These are phyloP conservation scores for Tachysurus fulvidraco DNA, from an alignment of 2,113 vertebrate species.

Conservation along the genomic window DNA sequence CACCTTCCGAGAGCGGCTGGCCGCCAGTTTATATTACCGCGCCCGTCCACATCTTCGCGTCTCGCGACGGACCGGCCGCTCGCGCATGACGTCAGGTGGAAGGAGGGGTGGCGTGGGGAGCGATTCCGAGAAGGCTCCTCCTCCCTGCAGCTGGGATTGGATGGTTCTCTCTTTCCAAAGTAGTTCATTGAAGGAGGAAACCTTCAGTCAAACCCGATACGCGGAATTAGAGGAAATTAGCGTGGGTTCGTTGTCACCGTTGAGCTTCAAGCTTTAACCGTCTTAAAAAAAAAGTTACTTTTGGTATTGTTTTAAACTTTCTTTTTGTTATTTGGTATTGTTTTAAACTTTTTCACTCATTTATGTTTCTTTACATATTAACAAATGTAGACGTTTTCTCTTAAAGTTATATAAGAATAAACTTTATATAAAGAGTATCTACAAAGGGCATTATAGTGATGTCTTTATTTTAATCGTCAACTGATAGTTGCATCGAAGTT, in stretches of 20 bases:
- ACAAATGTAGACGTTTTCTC: not conserved
- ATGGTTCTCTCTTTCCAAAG: conserved; percentile 55
- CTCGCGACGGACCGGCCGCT: conserved; percentile 79
- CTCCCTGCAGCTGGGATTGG: conserved; percentile 68
- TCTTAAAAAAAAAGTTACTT: not conserved
- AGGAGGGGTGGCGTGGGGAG: conserved; percentile 54
- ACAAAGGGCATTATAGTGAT: not conserved
- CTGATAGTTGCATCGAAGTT: no score
- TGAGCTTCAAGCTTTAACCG: conserved; percentile 3
- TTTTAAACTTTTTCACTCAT: not conserved
- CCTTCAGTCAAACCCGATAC: conserved; percentile 61
- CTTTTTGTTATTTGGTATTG: not conserved
- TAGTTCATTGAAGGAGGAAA: conserved; percentile 64
- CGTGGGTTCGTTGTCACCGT: conserved; percentile 5
- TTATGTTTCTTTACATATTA: not conserved
- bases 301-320: not conserved
- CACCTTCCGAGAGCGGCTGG: conserved; percentile 65
- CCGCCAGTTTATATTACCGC: conserved; percentile 70
- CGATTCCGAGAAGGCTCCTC: conserved; percentile 65
- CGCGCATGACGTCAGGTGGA: conserved; percentile 75
- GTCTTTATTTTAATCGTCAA: not conserved
- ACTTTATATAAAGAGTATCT: no score
- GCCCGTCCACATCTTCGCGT: conserved; percentile 77
- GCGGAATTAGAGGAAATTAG: conserved; percentile 55
- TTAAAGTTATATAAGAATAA: no score